A percentile compares a stretch with the other conserved stretches of the same genome.
Conservation (phyloP, 2,113 vertebrate genomes). For the Melanerpes aurifrons region DNA sequence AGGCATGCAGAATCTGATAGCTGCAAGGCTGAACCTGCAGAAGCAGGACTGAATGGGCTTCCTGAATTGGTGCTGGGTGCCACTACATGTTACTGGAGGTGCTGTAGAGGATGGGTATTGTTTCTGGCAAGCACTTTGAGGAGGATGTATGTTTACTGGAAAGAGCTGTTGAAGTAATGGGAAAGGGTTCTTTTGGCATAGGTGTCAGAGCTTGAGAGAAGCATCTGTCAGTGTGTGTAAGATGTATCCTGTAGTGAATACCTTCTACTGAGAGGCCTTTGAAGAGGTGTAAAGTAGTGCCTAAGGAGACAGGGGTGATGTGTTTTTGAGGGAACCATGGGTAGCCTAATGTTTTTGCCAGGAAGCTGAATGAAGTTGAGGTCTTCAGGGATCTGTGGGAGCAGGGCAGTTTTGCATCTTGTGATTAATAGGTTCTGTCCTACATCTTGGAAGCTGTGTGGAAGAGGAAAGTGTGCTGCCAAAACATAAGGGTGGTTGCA, state of each 20-base stretch:
- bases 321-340: not conserved
- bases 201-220: not conserved
- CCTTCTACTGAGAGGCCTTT: not conserved
- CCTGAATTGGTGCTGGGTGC: not conserved
- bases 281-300: not conserved
- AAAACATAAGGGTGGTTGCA: not conserved
- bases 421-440: not conserved
- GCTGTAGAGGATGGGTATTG: not conserved
- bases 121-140: not conserved
- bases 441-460: not conserved
- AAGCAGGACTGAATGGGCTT: not conserved
- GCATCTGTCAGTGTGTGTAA: not conserved
- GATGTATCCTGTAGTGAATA: not conserved
- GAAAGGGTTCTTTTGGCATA: not conserved
- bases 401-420: not conserved
- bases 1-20: not conserved
- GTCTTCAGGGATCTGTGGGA: not conserved
- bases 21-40: not conserved
- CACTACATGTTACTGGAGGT: not conserved
- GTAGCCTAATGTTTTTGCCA: not conserved
- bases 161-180: not conserved
- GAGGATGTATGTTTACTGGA: not conserved
- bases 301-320: not conserved
- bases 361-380: not conserved
- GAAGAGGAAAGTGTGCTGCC: not conserved